Base-by-base conservation (phyloP, 1,140 invertebrate species). In the Tigriopus japonicus region DNA sequence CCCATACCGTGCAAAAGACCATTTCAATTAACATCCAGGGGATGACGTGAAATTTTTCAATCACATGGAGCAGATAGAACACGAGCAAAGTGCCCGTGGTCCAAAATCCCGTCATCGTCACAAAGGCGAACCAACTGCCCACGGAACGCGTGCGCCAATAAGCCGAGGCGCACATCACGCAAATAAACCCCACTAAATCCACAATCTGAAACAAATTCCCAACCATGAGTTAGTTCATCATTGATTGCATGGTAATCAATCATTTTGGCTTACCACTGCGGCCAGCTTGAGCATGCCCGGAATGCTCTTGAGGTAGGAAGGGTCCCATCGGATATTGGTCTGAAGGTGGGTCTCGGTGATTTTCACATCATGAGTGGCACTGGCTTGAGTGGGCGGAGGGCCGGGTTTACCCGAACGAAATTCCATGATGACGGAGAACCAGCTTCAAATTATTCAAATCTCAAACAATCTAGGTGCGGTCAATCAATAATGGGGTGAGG, bases 1-100 rank as follows among this genome's bases (percentile, higher is more conserved):
- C 75, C 81, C 81, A 85, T 1, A 86, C 51, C 0, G 73, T 72
- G 69, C 82, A 84, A 72, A 82, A 87, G 15, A 78, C 73, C 35
- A 87, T 78, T 74, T 90, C 80, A 67, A 90, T 80, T 70, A 85
- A 83, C 21, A 86, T 68, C 88, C 88, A 93, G 0, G 87, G 87
- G 60, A 92, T 82, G 70, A 79, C 83, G 68, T 83, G 82, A 66
- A 86, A 82, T 69, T 84, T 86, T 68, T 89, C 85, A 62, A 91
- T 76, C 12, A 91, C 76, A 68, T 92, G 86, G 68, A 91, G 86
- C 55, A 88, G 67, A 71, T 90, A 90, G 59, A 90, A 77, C 0
- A 81, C 76, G 15, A 91, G 77, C 14, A 91, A 71, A 49, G 88
- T 81, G 13, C 82, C 79, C 0, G 84, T 87, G 62, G 85, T 81